Evolutionary conservation across 2,888 invertebrate species (phyloP), one percentile per base, ranked within the genome.

Genomic region (Lymantria dispar): DNA sequence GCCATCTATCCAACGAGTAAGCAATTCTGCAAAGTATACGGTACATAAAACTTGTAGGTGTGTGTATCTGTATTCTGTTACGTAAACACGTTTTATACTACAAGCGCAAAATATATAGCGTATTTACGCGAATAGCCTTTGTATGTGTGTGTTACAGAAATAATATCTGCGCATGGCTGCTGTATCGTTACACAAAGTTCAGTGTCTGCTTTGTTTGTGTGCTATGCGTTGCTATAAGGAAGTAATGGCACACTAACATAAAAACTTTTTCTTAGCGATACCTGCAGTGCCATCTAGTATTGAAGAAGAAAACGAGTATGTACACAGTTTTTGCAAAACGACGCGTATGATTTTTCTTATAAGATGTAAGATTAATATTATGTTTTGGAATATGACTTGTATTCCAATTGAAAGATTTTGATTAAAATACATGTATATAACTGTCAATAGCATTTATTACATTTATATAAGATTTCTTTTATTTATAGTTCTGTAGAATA

Each of bases 261-360:
- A 76, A 74, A 72, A 68, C 53, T 54, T 80, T 79, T 78, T 72
- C 73, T 70, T 61, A 70, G 78, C 70, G 76, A 39, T 62, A 72
- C 80, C 56, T 29, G 70, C 82, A 83, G 80, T 87, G 90, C 76
- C 90, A 90, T 88, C 90, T 91, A 78, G 78, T 72, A 51, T 11
- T 38, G 46, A 43, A 56, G 38, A 31, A 50, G 42, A 46, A 72
- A 85, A 88, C 75, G 54, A 75, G 59, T 45, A 56, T 7, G 41
- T 29, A 71, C 74, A 66, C 45, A 51, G 56, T 56, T 71, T 56
- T 54, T 60, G 76, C 60, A 88, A 61, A 86, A 73, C 51, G 76
- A 41, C 48, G 78, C 52, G 79, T 50, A 56, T 72, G 79, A 67
- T 55, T 54, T 63, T 70, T 67, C 62, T 46, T 29, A 63, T 8